Evolutionary conservation across 2,888 invertebrate species (phyloP).

Genomic region (Germaria angustata): DNA sequence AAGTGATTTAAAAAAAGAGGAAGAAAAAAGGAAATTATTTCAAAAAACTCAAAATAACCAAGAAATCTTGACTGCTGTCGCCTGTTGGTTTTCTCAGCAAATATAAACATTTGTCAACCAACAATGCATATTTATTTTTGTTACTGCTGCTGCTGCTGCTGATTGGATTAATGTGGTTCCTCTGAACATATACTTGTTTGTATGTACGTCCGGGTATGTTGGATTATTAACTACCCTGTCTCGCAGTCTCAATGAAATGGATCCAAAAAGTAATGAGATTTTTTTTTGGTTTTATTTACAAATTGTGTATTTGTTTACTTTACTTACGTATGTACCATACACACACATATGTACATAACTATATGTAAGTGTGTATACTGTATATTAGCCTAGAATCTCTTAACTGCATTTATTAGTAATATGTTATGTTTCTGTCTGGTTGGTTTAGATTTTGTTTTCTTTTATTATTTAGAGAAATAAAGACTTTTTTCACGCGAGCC

Average conservation of each 20-base stretch:
- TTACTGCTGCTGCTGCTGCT: constrained; percentile 15
- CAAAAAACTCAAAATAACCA: constrained; percentile 20
- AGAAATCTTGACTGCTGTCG: constrained; percentile 20
- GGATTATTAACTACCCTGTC: constrained; percentile 54
- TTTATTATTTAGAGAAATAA: constrained; percentile 32
- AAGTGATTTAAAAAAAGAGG: constrained; percentile 55
- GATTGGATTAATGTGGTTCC: constrained; percentile 42
- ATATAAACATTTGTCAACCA: constrained; percentile 42
- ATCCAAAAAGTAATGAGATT: constrained; percentile 78
- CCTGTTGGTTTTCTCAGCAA: neutral
- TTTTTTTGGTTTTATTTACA: constrained; percentile 40
- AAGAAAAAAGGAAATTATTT: neutral
- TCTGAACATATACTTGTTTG: constrained; percentile 1
- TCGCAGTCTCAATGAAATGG: constrained; percentile 72
- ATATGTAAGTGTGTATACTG: too few relatives aligned
- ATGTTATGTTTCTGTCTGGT: constrained; percentile 53
- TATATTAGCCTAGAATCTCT: constrained; percentile 17
- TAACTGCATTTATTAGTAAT: constrained; percentile 55
- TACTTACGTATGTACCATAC: too few relatives aligned
- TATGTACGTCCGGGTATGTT: constrained; percentile 26
- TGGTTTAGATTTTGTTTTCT: constrained; percentile 38
- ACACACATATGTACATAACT: too few relatives aligned
- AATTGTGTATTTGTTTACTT: constrained; percentile 52
- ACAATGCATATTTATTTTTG: neutral
- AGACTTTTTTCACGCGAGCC: constrained; percentile 36